These are phyloP conservation scores for Coenonympha glycerion DNA, from an alignment of 2,888 invertebrate species.

Conservation along the genomic window DNA sequence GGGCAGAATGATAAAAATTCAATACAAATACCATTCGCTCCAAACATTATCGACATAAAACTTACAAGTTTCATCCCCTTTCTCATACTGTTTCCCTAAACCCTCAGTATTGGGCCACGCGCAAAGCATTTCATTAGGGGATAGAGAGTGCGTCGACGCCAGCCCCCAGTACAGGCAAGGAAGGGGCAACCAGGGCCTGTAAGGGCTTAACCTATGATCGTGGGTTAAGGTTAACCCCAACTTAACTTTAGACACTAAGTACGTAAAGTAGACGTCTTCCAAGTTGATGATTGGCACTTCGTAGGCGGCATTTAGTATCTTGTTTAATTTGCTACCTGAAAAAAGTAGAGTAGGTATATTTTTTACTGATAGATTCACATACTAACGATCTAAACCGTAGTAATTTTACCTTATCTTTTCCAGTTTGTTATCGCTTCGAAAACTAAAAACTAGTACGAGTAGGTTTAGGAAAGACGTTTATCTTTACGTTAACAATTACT, in stretches of 20 bases:
- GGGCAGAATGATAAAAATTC: not conserved
- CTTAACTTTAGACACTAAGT: constrained; percentile 76
- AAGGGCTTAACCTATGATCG: constrained; percentile 70
- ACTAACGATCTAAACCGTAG: too few relatives aligned
- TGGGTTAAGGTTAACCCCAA: constrained; percentile 73
- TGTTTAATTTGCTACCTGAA: constrained; percentile 45
- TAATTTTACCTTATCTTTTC: too few relatives aligned
- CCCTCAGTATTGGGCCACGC: constrained; percentile 40
- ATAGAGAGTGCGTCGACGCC: constrained; percentile 45
- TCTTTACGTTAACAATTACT: too few relatives aligned
- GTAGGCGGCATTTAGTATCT: constrained; percentile 73
- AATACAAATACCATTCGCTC: constrained; percentile 40
- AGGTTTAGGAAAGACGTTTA: too few relatives aligned
- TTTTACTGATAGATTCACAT: too few relatives aligned
- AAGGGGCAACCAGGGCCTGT: constrained; percentile 38
- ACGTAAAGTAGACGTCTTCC: constrained; percentile 84
- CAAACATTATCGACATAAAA: constrained; percentile 35
- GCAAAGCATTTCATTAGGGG: constrained; percentile 37
- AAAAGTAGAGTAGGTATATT: not conserved
- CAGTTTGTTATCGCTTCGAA: too few relatives aligned
- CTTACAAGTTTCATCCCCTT: constrained; percentile 32
- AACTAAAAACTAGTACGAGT: too few relatives aligned
- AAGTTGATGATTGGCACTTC: constrained; percentile 78
- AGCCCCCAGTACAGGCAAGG: constrained; percentile 47
- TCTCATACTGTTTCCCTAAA: constrained; percentile 25